phyloP scores from a whole-genome alignment of 2,888 invertebrate genomes.

The Pterostichus niger region DNA sequence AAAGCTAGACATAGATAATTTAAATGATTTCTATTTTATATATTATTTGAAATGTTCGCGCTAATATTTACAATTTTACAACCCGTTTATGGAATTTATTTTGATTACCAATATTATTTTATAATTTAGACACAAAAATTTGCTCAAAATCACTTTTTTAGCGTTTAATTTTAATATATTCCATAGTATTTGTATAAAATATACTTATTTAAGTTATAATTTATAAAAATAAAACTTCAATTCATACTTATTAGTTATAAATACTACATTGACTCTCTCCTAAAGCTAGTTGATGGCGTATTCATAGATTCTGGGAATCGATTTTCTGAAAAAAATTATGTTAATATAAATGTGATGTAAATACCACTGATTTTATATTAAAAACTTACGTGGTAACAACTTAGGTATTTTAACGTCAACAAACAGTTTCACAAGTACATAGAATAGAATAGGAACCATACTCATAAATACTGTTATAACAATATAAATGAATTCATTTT shows the following conservation, averaged over 20 bases:
- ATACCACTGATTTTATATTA: slow-evolving; percentile 39
- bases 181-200: slow-evolving; percentile 51
- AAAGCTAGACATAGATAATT: slow-evolving; percentile 89
- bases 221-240: slow-evolving; percentile 49
- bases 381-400: slow-evolving; percentile 74
- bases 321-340: slow-evolving; percentile 72
- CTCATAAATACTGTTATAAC: slow-evolving; percentile 79
- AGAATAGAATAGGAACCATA: slow-evolving; percentile 80
- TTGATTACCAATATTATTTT: not conserved
- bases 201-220: slow-evolving; percentile 43
- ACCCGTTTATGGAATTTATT: not conserved
- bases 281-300: slow-evolving; percentile 68
- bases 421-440: slow-evolving; percentile 79
- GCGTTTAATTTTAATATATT: slow-evolving; percentile 16
- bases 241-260: slow-evolving; percentile 17
- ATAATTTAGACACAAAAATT: slow-evolving; percentile 32
- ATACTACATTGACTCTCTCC: slow-evolving; percentile 45
- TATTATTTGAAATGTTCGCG: slow-evolving; percentile 9
- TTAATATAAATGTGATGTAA: slow-evolving; percentile 6
- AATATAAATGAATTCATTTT: slow-evolving; percentile 81
- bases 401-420: slow-evolving; percentile 73
- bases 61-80: slow-evolving; percentile 10
- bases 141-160: slow-evolving; percentile 57
- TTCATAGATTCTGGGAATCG: slow-evolving; percentile 74
- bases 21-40: slow-evolving; percentile 20